These are phyloP conservation scores for Gambusia affinis DNA, from an alignment of 2,113 vertebrate species.

Conservation along the genomic window DNA sequence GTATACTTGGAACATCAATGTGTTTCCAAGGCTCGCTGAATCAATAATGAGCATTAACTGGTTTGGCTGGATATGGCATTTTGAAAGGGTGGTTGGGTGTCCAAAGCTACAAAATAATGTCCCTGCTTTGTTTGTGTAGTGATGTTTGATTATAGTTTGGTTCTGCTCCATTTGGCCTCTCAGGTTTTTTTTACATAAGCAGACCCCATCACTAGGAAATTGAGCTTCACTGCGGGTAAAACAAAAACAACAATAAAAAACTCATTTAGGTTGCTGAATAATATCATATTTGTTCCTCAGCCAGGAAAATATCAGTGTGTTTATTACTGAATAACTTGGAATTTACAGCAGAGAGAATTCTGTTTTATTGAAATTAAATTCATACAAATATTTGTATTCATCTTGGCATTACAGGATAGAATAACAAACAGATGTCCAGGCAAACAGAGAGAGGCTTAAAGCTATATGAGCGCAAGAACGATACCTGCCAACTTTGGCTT, in stretches of 20 bases:
- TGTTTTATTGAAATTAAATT: constrained; percentile 12
- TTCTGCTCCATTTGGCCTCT: constrained; percentile 66
- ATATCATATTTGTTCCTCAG: constrained; percentile 28
- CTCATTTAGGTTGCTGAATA: constrained; percentile 50
- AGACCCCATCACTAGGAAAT: constrained; percentile 32
- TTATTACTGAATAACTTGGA: neutral
- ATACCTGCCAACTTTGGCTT: constrained; percentile 53
- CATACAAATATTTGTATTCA: constrained; percentile 10
- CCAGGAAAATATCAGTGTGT: neutral
- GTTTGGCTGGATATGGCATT: constrained; percentile 63
- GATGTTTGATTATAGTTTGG: constrained; percentile 67
- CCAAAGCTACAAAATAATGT: constrained; percentile 61
- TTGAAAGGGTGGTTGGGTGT: constrained; percentile 58
- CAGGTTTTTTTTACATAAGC: constrained; percentile 52
- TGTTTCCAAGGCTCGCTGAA: constrained; percentile 44
- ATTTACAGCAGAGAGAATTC: constrained; percentile 27
- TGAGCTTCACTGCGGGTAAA: constrained; percentile 41
- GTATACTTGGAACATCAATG: constrained; percentile 33
- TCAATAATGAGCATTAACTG: constrained; percentile 59
- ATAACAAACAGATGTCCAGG: constrained; percentile 42
- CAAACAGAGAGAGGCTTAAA: constrained; percentile 23
- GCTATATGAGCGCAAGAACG: constrained; percentile 32
- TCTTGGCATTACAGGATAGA: constrained; percentile 10
- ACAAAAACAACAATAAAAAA: neutral
- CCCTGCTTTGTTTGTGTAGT: constrained; percentile 63